Evolutionary conservation across 1,140 invertebrate genomes (phyloP), one percentile per base, ranked within the genome.

Genomic region (Plutomurus gul): DNA sequence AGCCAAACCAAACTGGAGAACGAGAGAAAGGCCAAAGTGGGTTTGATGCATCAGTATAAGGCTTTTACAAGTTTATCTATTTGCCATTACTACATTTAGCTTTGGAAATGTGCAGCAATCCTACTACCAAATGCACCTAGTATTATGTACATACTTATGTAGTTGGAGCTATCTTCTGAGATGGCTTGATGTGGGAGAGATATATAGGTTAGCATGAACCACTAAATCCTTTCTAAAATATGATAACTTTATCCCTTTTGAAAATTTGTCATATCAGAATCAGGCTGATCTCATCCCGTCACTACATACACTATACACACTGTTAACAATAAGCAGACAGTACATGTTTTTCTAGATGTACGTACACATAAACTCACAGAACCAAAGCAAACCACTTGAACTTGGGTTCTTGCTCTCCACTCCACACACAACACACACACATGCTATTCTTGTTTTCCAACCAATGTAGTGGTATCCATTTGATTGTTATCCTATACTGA

Each of bases 211-310:
- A 73, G 70, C 36, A 73, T 73, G 70, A 73, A 73, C 70, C 70
- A 73, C 70, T 40, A 73, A 73, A 73, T 73, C 70, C 70, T 73
- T 39, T 73, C 70, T 10, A 46, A 73, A 65, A 30, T 3, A 73
- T 73, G 70, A 73, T 73, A 73, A 73, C 70, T 73, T 73, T 39
- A 73, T 73, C 70, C 70, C 40, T 73, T 73, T 43, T 40, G 33
- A 43, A 73, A 73, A 43, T 43, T 73, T 65, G 56, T 65, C 56
- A 65, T 65, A 65, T 65, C 56, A 65, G 56, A 65, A 65, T 43
- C 11, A 43, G 39, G 39, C 39, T 8, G 2, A 13, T 10, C 36
- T 65, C 56, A 5, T 60, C 16, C 27, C 1, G 4, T 33, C n/a
- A n/a, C n/a, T n/a, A n/a, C n/a, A n/a, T n/a, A n/a, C n/a, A n/a